A percentile compares a stretch with the other conserved stretches of the same genome.
phyloP scores from a whole-genome alignment of 2,888 invertebrate genomes.

The Xiphydria camelus region DNA sequence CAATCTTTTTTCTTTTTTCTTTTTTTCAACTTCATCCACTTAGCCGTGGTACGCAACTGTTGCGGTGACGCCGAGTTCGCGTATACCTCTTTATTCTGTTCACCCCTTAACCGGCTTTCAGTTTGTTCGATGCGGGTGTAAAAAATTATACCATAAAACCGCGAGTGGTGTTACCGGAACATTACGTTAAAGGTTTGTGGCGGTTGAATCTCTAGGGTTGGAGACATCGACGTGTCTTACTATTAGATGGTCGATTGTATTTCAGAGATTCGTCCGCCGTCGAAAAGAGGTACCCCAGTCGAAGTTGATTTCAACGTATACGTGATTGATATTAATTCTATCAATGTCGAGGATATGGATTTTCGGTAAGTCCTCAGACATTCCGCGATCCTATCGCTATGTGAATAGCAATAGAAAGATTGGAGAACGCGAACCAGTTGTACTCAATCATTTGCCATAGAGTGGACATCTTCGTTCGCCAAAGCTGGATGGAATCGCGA shows the following conservation, averaged over 20 bases:
- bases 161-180: constrained; percentile 71
- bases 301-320: constrained; percentile 80
- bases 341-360: constrained; percentile 88
- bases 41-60: no score
- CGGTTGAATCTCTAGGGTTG: constrained; percentile 9
- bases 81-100: not conserved
- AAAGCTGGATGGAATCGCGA: constrained; percentile 80
- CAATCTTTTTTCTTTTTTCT: no score
- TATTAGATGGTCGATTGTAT: constrained; percentile 8
- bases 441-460: constrained; percentile 54
- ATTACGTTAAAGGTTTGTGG: constrained; percentile 73
- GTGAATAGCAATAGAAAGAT: not conserved
- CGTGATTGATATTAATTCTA: constrained; percentile 84
- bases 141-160: constrained; percentile 63
- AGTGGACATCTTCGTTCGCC: constrained; percentile 83
- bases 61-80: no score
- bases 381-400: not conserved
- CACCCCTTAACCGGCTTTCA: constrained; percentile 13
- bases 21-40: no score
- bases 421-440: not conserved
- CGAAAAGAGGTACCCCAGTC: constrained; percentile 72
- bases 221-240: not conserved
- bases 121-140: constrained; percentile 29
- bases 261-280: constrained; percentile 78
- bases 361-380: constrained; percentile 66